Conservation (phyloP, 2,888 invertebrate genomes). For the Euzetes globulus region DNA sequence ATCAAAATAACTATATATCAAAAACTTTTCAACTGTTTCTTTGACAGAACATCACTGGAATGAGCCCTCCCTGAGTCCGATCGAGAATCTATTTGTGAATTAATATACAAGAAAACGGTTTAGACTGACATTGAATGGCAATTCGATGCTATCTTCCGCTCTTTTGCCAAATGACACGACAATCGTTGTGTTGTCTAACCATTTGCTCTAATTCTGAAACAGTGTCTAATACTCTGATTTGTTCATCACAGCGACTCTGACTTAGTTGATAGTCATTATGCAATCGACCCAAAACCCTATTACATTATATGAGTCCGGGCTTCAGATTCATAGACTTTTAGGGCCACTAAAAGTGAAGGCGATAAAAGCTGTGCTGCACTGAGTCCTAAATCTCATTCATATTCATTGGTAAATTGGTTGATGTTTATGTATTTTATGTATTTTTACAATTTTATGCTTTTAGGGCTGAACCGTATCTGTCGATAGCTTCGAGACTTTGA, state of each 20-base stretch:
- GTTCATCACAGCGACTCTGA: not conserved
- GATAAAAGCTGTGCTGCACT: slow-evolving; percentile 8
- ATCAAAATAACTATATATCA: slow-evolving; percentile 18
- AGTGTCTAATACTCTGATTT: slow-evolving; percentile 4
- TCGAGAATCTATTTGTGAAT: not conserved
- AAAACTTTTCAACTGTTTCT: slow-evolving; percentile 12
- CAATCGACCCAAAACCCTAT: slow-evolving; percentile 15
- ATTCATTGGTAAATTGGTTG: slow-evolving; percentile 13
- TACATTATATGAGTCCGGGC: slow-evolving; percentile 10
- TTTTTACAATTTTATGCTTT: slow-evolving; percentile 29
- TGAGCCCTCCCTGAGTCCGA: slow-evolving; percentile 7
- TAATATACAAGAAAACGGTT: slow-evolving; percentile 2
- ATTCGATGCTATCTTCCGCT: slow-evolving; percentile 15
- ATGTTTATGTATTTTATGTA: not conserved
- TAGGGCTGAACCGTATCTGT: slow-evolving; percentile 3
- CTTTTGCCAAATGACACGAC: not conserved
- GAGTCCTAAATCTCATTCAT: not conserved
- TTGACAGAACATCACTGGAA: not conserved
- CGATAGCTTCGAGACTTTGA: not conserved
- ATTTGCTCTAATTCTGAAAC: not conserved
- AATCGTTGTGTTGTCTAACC: slow-evolving; percentile 4
- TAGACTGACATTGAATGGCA: slow-evolving; percentile 3
- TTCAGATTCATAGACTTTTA: not conserved
- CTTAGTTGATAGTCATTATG: not conserved
- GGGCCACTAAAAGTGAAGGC: not conserved